These are phyloP conservation scores for Botia kubotai DNA, from an alignment of 2,797 vertebrate species.

Conservation along the genomic window DNA sequence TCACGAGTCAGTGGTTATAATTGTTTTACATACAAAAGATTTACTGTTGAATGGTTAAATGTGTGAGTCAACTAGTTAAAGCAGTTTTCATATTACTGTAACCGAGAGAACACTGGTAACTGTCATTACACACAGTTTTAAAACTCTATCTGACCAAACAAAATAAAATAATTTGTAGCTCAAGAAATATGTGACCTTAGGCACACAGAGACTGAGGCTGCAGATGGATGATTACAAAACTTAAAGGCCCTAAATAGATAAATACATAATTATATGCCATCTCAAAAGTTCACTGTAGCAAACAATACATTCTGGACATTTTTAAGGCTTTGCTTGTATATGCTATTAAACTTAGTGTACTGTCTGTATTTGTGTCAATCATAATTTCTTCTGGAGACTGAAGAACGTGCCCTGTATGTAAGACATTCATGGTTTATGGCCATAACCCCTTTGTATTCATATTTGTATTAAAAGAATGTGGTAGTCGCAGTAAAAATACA, in stretches of 20 bases:
- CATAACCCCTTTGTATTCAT: conserved; percentile 70
- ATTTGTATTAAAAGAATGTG: conserved; percentile 74
- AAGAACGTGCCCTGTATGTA: conserved; percentile 68
- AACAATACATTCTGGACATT: too few species aligned
- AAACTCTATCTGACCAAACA: background rate
- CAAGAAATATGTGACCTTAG: background rate
- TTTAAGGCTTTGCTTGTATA: background rate
- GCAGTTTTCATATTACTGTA: background rate
- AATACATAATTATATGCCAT: too few species aligned
- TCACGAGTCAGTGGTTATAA: background rate
- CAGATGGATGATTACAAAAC: background rate
- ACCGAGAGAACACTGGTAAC: background rate
- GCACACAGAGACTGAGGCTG: background rate
- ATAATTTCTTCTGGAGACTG: conserved; percentile 44
- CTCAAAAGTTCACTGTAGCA: too few species aligned
- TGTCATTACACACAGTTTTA: background rate
- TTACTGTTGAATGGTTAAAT: background rate
- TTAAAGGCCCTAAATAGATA: background rate
- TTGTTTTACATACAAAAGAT: conserved; percentile 39
- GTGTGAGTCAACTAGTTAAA: too few species aligned
- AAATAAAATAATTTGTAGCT: background rate
- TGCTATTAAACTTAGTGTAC: background rate
- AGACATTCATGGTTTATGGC: conserved; percentile 20
- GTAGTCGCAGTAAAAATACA: background rate
- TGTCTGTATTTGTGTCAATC: conserved; percentile 50